Base-by-base conservation (phyloP, 2,797 vertebrate species). In the Echiichthys vipera region DNA sequence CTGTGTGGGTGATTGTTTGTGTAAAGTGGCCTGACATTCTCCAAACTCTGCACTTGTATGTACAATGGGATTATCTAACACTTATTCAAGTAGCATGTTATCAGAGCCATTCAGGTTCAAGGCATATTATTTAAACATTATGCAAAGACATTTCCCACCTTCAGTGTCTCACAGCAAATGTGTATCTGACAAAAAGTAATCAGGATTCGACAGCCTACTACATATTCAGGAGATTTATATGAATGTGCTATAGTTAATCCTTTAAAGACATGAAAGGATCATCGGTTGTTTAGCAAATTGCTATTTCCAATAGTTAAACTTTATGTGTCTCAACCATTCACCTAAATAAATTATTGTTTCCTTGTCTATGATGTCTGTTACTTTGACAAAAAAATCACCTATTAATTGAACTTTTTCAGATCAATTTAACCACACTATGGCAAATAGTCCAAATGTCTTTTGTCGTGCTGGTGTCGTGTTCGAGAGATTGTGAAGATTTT, bases 11-110 rank as follows among this genome's bases (percentile, higher is more conserved):
- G 18, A 24, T 50, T 76, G 61, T 71, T 72, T 5, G 24, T 77
- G 78, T 72, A 67, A 68, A 80, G 72, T 71, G 56, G 71, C 64
- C 13, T 84, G 84, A 62, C 83, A 87, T 88, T 84, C 66, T 83
- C 70, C 57, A 66, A 77, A 63, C 55, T 51, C 25, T 55, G 14
- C 63, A 51, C 68, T 83, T 45, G 55, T 63, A 65, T 40, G 30
- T 73, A 47, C 72, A 71, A 50, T 67, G 74, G 40, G 49, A 80
- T 85, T 74, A 79, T 67, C 57, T 37, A 71, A 49, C 43, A 10
- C 22, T 29, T 25, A 13, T 54, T 77, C 25, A 43, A 22, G 27
- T 40, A 49, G 50, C 22, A 47, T 24, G 5, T 15, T 29, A 29
- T 69, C 18, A 57, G n/a, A 56, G 9, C 5, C 18, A 29, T 59